A percentile compares a stretch with the other conserved stretches of the same genome.
Evolutionary conservation across 2,888 invertebrate genomes (phyloP).

Genomic region (Herminia tarsipennalis): DNA sequence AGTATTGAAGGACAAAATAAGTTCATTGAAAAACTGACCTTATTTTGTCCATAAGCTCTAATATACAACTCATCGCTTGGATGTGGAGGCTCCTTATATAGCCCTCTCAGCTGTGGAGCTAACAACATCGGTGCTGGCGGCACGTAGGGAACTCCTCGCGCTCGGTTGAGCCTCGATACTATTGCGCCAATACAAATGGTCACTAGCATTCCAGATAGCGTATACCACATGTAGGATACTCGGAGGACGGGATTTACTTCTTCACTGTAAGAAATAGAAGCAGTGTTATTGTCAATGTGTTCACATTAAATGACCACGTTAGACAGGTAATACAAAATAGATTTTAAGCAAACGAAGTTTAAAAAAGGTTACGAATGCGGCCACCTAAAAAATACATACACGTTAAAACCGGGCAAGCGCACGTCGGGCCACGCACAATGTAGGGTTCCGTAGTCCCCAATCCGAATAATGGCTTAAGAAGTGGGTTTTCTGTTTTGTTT

Average conservation of each 20-base stretch:
- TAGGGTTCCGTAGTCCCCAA: too few species aligned
- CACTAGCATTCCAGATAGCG: conserved; percentile 75
- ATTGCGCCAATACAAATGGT: conserved; percentile 66
- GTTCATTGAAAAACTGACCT: conserved; percentile 46
- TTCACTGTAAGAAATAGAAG: conserved; percentile 55
- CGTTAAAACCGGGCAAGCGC: too few species aligned
- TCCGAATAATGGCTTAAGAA: too few species aligned
- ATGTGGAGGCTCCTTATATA: conserved; percentile 80
- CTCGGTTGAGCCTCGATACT: conserved; percentile 60
- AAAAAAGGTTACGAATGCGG: too few species aligned
- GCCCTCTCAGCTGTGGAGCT: conserved; percentile 89
- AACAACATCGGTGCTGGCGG: conserved; percentile 81
- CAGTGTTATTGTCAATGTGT: neutral
- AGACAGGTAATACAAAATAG: neutral
- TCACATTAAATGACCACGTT: neutral
- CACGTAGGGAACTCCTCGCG: conserved; percentile 63
- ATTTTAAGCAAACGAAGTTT: neutral
- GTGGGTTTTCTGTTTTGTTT: too few species aligned
- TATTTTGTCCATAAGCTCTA: conserved; percentile 70
- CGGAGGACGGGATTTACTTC: conserved; percentile 88
- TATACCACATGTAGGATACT: conserved; percentile 93
- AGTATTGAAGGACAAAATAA: neutral
- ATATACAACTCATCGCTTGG: conserved; percentile 74
- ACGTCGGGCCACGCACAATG: too few species aligned
- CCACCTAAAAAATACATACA: too few species aligned